A percentile compares a stretch with the other conserved stretches of the same genome.
phyloP scores from a whole-genome alignment of 2,888 invertebrate species.

The Unio pictorum region DNA sequence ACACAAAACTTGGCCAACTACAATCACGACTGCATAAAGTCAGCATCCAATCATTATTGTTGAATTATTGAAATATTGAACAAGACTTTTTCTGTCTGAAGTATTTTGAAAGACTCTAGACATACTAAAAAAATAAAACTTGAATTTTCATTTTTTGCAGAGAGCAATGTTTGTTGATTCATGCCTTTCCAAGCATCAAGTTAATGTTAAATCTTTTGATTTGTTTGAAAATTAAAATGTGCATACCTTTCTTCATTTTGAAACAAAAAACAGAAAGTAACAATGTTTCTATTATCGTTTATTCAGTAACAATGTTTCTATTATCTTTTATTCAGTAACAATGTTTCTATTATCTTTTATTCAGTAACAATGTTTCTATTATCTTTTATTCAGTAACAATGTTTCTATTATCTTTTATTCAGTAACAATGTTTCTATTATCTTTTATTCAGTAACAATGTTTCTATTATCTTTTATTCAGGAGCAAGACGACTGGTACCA shows the following conservation, averaged over 20 bases:
- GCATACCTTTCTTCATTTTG: neutral
- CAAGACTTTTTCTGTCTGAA: no score
- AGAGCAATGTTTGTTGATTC: no score
- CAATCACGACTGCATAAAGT: conserved; percentile 57
- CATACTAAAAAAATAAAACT: no score
- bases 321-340: no score
- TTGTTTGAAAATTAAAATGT: neutral
- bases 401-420: conserved; percentile 4
- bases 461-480: conserved; percentile 27
- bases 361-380: neutral
- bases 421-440: neutral
- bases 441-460: no score
- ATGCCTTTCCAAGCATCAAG: no score
- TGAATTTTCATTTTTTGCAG: no score
- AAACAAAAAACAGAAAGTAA: conserved; percentile 1
- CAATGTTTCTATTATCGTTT: neutral
- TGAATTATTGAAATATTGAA: no score
- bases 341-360: conserved; percentile 2
- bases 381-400: no score
- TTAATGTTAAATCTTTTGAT: no score
- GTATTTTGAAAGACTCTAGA: no score
- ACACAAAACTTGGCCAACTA: conserved; percentile 50
- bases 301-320: conserved; percentile 1
- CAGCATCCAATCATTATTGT: neutral
- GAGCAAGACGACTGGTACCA: conserved; percentile 61